These are phyloP conservation scores for Stomorhina lunata DNA, from an alignment of 2,888 invertebrate species.

Conservation along the genomic window DNA sequence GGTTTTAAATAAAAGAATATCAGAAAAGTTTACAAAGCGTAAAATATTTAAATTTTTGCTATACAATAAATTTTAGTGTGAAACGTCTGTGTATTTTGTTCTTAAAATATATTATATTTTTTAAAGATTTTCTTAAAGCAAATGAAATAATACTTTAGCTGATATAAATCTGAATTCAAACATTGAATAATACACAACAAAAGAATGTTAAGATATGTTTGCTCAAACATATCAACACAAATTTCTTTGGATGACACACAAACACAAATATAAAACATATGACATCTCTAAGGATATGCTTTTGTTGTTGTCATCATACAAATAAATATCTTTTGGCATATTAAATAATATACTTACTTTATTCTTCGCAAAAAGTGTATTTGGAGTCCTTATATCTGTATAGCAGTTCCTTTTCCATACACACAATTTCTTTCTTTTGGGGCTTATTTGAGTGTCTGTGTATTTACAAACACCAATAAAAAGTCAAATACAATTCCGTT, in stretches of 20 bases:
- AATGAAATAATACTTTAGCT: constrained; percentile 62
- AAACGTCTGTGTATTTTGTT: not conserved
- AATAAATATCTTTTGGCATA: constrained; percentile 51
- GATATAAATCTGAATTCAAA: constrained; percentile 66
- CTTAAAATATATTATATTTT: not conserved
- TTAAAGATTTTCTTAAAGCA: not conserved
- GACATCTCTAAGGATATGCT: constrained; percentile 18
- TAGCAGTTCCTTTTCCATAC: constrained; percentile 1
- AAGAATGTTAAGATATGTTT: constrained; percentile 10
- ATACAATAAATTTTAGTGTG: not conserved
- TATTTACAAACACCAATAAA: constrained; percentile 26
- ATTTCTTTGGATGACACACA: not conserved
- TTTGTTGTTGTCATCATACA: constrained; percentile 12
- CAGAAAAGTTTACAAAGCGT: too few relatives aligned
- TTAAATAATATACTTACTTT: constrained; percentile 14
- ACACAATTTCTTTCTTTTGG: not conserved
- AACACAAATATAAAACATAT: not conserved
- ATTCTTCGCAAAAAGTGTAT: constrained; percentile 6
- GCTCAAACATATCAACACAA: too few relatives aligned
- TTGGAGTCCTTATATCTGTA: not conserved
- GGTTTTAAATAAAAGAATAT: too few relatives aligned
- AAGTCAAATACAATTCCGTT: constrained; percentile 60
- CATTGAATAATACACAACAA: constrained; percentile 54
- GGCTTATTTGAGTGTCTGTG: not conserved
- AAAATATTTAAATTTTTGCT: not conserved